Evolutionary conservation across 1,140 invertebrate genomes (phyloP).

Genomic region (Agraylea sexmaculata): DNA sequence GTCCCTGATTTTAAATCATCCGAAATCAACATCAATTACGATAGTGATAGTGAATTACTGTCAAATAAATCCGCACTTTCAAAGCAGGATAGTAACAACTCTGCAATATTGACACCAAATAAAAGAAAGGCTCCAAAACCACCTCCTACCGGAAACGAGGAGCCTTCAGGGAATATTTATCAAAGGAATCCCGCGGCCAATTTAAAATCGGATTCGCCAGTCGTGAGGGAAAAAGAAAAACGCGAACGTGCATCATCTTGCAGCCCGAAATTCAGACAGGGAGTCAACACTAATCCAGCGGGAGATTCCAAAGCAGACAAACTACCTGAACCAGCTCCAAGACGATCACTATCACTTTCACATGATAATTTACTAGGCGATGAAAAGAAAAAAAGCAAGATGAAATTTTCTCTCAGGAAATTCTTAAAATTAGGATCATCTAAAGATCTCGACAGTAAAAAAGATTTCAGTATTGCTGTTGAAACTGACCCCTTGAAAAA

Average conservation of each 20-base stretch:
- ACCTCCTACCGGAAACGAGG: constrained; percentile 42
- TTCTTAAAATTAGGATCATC: constrained; percentile 63
- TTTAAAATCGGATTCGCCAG: constrained; percentile 51
- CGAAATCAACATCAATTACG: constrained; percentile 10
- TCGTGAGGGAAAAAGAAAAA: constrained; percentile 63
- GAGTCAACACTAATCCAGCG: constrained; percentile 24
- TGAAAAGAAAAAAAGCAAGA: constrained; percentile 57
- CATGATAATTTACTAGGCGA: constrained; percentile 54
- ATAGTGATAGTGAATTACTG: constrained; percentile 9
- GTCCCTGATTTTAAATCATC: constrained; percentile 14
- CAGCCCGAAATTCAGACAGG: constrained; percentile 48
- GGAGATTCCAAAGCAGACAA: constrained; percentile 16
- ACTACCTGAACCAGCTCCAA: constrained; percentile 49
- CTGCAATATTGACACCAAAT: constrained; percentile 31
- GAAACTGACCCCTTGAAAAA: constrained; percentile 36
- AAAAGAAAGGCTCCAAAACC: constrained; percentile 54
- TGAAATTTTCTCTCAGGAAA: constrained; percentile 71
- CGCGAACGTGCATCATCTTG: constrained; percentile 53
- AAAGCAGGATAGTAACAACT: constrained; percentile 42
- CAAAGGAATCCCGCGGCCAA: constrained; percentile 45
- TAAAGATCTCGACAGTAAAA: constrained; percentile 51
- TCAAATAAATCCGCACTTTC: constrained; percentile 33
- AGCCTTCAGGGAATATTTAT: constrained; percentile 35
- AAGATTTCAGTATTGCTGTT: constrained; percentile 32
- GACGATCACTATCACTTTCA: constrained; percentile 55